These are phyloP conservation scores for Podargus strigoides DNA, from an alignment of 2,797 vertebrate species.

Conservation along the genomic window DNA sequence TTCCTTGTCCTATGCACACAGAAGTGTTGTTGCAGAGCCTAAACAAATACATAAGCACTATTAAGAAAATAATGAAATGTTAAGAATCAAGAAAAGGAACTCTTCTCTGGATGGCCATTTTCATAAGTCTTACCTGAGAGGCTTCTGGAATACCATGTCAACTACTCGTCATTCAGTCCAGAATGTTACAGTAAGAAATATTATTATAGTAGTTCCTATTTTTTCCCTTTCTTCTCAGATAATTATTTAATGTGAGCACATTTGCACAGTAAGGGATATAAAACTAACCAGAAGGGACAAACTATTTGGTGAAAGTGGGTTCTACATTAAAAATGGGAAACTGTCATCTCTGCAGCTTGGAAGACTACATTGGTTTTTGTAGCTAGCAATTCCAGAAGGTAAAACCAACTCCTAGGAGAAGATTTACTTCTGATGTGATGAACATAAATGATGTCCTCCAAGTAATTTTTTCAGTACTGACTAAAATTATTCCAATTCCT, in stretches of 20 bases:
- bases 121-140: not conserved
- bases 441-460: not conserved
- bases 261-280: not conserved
- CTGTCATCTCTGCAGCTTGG: not conserved
- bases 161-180: not conserved
- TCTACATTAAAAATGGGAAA: not conserved
- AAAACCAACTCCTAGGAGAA: not conserved
- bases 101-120: not conserved
- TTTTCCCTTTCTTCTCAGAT: not conserved
- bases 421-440: not conserved
- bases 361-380: not conserved
- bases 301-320: not conserved
- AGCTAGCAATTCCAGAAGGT: not conserved
- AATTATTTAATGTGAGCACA: not conserved
- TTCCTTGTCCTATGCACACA: not conserved
- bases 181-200: not conserved
- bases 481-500: not conserved
- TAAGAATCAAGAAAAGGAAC: not conserved
- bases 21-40: not conserved
- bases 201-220: not conserved
- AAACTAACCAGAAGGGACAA: not conserved
- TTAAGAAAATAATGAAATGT: not conserved
- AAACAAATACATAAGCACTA: not conserved
- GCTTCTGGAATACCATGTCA: not conserved
- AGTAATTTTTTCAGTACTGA: not conserved